Conservation (phyloP, 23 tunicate genomes). For the Aplidium turbinatum region DNA sequence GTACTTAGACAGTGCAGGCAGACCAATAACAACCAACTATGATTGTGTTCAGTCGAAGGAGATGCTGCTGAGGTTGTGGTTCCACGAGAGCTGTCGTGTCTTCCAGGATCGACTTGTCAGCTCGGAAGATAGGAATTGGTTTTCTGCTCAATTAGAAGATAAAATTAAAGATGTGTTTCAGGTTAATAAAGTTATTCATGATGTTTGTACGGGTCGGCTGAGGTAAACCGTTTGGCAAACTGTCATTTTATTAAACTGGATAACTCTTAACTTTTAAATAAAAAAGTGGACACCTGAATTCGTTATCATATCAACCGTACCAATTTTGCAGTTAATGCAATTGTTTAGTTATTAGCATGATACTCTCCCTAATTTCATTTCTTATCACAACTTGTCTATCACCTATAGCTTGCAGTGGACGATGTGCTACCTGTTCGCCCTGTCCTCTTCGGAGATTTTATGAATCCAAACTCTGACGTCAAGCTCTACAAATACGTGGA, state of each 20-base stretch:
- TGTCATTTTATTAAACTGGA: neutral
- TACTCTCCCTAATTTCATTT: too few species aligned
- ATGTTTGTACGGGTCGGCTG: too few species aligned
- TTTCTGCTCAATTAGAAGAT: constrained; percentile 71
- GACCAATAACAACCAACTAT: too few species aligned
- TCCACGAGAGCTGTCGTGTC: constrained; percentile 91
- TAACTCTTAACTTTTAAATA: neutral
- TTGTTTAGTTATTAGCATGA: too few species aligned
- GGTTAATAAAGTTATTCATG: constrained; percentile 24
- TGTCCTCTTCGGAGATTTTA: constrained; percentile 88
- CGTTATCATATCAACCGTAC: too few species aligned
- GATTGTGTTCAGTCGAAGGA: constrained; percentile 74
- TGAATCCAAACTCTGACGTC: constrained; percentile 68
- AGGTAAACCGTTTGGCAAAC: neutral
- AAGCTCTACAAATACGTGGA: constrained; percentile 69
- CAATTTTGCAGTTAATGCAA: too few species aligned
- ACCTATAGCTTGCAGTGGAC: constrained; percentile 60
- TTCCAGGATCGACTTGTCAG: constrained; percentile 97
- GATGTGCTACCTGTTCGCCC: constrained; percentile 78
- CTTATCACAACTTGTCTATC: too few species aligned
- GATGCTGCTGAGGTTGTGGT: constrained; percentile 90
- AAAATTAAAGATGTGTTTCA: constrained; percentile 64
- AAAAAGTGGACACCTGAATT: too few species aligned
- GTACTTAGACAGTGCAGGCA: too few species aligned
- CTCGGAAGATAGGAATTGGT: constrained; percentile 89